Base-by-base conservation (phyloP, 2,797 vertebrate genomes). In the Mormyrus hasselquistii region DNA sequence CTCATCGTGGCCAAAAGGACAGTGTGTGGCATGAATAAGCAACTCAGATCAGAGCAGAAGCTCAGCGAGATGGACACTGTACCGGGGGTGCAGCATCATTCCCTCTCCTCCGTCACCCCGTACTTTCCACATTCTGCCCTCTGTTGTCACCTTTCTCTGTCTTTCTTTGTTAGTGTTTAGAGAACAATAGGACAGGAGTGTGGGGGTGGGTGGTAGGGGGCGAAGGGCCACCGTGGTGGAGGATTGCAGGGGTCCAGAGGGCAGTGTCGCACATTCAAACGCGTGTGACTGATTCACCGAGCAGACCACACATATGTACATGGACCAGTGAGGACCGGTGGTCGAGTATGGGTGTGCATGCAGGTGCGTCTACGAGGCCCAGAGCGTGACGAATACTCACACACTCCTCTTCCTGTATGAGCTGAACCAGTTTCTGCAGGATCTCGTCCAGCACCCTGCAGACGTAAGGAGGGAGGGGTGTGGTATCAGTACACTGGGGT, bases 341-440 rank as follows among this genome's bases (percentile, higher is more conserved):
- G 44, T 65, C 4, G 34, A 25, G 12, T 87, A 49, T 49, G 59
- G 10, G 44, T 41, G 41, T 76, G 86, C 9, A 52, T 19, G n/a
- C 47, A 86, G 69, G 59, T 4, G 22, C 57, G 57, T 53, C 53
- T 79, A 76, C 12, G 84, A 25, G 87, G 3, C 52, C 38, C 38
- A 86, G 83, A 86, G 16, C 16, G 49, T 25, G 44, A 22, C 44
- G 52, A 16, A 22, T 92, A 96, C 97, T 97, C 95, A 98, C 97
- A 96, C 97, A 98, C 90, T 98, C 97, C 95, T 98, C 97, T 90
- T 98, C 97, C 91, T 98, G 97, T 90, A 98, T 96, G 92, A 98
- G 92, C 91, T 97, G 97, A 89, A 98, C 97, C 79, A 98, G 94
- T 92, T 97, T 98, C 94, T 98, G 97, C 87, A 98, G 95, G 89